These are phyloP conservation scores for Elegia similella DNA, from an alignment of 2,888 invertebrate species.

Conservation along the genomic window DNA sequence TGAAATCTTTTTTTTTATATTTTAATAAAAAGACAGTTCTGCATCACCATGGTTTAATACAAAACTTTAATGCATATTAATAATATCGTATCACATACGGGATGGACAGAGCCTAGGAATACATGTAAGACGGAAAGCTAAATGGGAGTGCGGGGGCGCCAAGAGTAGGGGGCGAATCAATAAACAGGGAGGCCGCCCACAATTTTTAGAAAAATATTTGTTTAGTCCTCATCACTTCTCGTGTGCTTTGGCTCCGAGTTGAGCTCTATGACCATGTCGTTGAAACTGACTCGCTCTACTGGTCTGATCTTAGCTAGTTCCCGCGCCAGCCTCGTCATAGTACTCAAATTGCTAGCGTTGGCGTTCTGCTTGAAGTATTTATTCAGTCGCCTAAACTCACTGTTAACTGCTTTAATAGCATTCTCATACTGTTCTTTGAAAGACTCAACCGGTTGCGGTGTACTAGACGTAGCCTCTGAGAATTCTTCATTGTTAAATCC, in stretches of 20 bases:
- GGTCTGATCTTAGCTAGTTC: slow-evolving; percentile 41
- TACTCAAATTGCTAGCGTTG: slow-evolving; percentile 35
- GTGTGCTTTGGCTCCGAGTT: slow-evolving; percentile 18
- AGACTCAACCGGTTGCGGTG: neutral
- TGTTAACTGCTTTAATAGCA: slow-evolving; percentile 33
- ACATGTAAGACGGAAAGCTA: too few relatives aligned
- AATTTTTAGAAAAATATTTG: too few relatives aligned
- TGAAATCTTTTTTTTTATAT: too few relatives aligned
- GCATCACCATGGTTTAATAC: too few relatives aligned
- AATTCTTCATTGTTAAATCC: slow-evolving; percentile 1
- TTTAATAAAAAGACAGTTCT: too few relatives aligned
- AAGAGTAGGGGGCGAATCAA: neutral
- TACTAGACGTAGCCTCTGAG: neutral
- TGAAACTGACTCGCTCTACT: slow-evolving; percentile 27
- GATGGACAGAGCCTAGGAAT: too few relatives aligned
- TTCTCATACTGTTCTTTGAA: slow-evolving; percentile 29
- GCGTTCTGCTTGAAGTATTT: slow-evolving; percentile 40
- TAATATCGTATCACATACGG: too few relatives aligned
- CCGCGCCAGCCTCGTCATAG: slow-evolving; percentile 35
- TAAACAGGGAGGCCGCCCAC: too few relatives aligned
- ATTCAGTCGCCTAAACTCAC: slow-evolving; percentile 40
- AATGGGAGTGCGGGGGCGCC: too few relatives aligned
- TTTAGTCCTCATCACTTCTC: slow-evolving; percentile 1
- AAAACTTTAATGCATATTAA: too few relatives aligned
- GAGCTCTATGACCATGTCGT: slow-evolving; percentile 25